Base-by-base conservation (phyloP, 2,888 invertebrate species). In the Synergus itoensis region DNA sequence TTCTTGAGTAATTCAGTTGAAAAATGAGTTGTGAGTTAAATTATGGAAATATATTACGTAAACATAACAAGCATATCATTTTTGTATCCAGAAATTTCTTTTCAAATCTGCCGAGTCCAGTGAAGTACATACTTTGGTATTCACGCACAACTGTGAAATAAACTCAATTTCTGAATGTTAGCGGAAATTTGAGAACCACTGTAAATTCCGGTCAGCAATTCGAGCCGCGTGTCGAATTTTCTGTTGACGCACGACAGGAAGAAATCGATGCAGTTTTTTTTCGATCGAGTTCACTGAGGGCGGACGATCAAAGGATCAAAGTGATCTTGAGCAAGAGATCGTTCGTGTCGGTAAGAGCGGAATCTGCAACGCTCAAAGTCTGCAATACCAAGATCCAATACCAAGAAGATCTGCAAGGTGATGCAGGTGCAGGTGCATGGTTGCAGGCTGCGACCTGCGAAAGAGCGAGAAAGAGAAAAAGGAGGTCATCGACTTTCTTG, bases 401-500 rank as follows among this genome's bases (percentile, higher is more conserved):
- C 41, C n/a, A 43, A 69, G 78, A 78, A 57, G 41, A 63, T 28
- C 4, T 28, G 41, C 76, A 79, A 80, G 79, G 83, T 81, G 80
- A 21, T 60, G 12, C 60, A 77, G 21, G 81, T 69, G 79, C 81
- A 81, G 81, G 80, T 83, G 82, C 77, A 43, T 77, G 40, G 62
- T 78, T 82, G 43, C 78, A 67, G 67, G 65, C 76, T 48, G 77
- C 69, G 48, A 45, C 77, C 75, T 75, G 76, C 53, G 80, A 67
- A 67, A 67, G 73, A 77, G 75, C 80, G 78, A 83, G 83, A 80
- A 81, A 78, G 80, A 79, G 81, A 83, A 78, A 79, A 79, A 60
- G 83, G 83, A 80, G 83, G 83, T 83, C 83, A 81, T 80, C 81
- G 83, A 83, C 83, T 79, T 65, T 64, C 41, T 16, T 40, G 64